Evolutionary conservation across 2,888 invertebrate species (phyloP).

Genomic region (Timandra comae): DNA sequence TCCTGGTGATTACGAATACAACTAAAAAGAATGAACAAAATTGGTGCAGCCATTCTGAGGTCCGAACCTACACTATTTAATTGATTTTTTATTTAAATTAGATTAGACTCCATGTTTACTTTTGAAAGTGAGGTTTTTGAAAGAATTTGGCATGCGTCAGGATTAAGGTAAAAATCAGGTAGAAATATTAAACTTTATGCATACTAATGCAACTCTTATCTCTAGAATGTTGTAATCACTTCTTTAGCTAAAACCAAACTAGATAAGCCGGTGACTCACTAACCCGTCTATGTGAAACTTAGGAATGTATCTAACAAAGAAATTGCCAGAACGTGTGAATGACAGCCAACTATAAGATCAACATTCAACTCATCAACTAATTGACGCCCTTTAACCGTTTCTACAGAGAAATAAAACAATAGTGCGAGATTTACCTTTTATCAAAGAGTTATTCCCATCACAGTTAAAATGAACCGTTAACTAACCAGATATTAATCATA

Average conservation of each 20-base stretch:
- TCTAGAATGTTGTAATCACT: slow-evolving; percentile 11
- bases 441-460: slow-evolving; percentile 40
- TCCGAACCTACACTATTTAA: no score
- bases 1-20: no score
- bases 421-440: slow-evolving; percentile 14
- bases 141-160: no score
- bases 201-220: slow-evolving; percentile 7
- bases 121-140: no score
- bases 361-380: slow-evolving; percentile 41
- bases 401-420: slow-evolving; percentile 23
- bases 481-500: slow-evolving; percentile 76
- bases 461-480: slow-evolving; percentile 53
- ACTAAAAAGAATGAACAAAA: no score
- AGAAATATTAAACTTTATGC: background rate
- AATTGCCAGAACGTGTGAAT: slow-evolving; percentile 36
- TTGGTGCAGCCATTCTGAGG: no score
- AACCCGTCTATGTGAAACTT: slow-evolving; percentile 13
- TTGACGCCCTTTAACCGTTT: slow-evolving; percentile 53
- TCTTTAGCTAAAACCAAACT: slow-evolving; percentile 2
- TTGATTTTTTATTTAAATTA: no score
- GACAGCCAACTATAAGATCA: slow-evolving; percentile 34
- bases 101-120: no score
- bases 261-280: slow-evolving; percentile 19
- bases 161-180: no score
- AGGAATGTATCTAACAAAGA: slow-evolving; percentile 36